Percentiles rank a stretch among this genome's conserved stretches.
phyloP scores from a whole-genome alignment of 2,797 vertebrate species.

The Phoxinus dragarum region DNA sequence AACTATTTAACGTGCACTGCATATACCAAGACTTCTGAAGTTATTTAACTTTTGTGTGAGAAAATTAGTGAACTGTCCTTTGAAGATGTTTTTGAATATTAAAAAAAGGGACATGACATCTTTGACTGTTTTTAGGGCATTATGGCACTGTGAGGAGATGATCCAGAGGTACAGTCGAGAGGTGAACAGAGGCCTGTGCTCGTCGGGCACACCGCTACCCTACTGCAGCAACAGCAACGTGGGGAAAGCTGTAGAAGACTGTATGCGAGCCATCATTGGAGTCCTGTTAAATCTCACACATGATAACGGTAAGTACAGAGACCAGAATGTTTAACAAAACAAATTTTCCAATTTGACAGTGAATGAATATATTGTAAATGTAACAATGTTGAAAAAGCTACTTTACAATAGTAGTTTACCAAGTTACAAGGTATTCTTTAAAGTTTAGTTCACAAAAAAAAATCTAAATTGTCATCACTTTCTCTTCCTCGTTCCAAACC shows the following conservation, averaged over 20 bases:
- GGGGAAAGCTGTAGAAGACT: constrained; percentile 94
- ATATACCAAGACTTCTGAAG: not conserved
- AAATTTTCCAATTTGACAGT: not conserved
- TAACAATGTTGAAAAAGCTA: not conserved
- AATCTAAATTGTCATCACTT: not conserved
- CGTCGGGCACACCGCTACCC: constrained; percentile 76
- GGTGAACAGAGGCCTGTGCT: constrained; percentile 79
- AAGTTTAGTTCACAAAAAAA: not conserved
- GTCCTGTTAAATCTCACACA: constrained; percentile 96
- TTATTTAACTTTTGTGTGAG: not conserved
- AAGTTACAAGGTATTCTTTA: not conserved
- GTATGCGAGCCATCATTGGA: constrained; percentile 94
- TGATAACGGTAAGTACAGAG: constrained; percentile 85
- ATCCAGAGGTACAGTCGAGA: constrained; percentile 90
- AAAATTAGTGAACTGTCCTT: too few species aligned
- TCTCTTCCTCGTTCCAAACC: not conserved
- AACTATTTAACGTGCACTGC: not conserved
- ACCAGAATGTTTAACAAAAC: not conserved
- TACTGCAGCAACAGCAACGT: constrained; percentile 84
- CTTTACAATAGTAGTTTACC: not conserved
- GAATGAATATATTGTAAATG: not conserved
- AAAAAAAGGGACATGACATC: not conserved
- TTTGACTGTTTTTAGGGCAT: constrained; percentile 76
- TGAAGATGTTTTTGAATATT: not conserved
- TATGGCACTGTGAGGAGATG: constrained; percentile 90